Percentiles rank a stretch among this genome's conserved stretches.
phyloP scores from a whole-genome alignment of 2,113 vertebrate genomes.

The Cottus gobio region DNA sequence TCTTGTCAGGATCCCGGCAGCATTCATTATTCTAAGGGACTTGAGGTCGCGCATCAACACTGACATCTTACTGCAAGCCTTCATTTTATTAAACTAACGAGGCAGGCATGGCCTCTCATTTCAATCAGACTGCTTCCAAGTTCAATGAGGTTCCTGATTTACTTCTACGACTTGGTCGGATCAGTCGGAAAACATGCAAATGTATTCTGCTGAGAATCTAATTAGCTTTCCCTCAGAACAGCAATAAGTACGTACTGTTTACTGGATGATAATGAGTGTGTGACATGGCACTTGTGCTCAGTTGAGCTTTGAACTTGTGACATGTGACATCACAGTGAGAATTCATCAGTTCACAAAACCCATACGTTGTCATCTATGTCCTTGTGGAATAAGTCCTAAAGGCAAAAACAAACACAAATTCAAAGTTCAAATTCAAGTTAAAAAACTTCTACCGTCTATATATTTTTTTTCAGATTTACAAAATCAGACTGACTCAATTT shows the following conservation, averaged over 20 bases:
- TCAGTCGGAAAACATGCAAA: not conserved
- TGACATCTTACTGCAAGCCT: conserved; percentile 13
- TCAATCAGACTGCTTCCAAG: conserved; percentile 12
- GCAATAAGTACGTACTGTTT: not conserved
- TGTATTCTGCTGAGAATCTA: conserved; percentile 12
- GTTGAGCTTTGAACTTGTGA: not conserved
- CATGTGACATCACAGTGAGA: not conserved
- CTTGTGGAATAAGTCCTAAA: not conserved
- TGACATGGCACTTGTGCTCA: not conserved
- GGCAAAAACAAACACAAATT: not conserved
- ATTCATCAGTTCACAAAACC: not conserved
- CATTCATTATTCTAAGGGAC: conserved; percentile 5
- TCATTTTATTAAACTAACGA: conserved; percentile 31
- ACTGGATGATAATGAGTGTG: not conserved
- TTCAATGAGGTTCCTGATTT: conserved; percentile 11
- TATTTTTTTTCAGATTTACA: not conserved
- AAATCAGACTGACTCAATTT: conserved; percentile 16
- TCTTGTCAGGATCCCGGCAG: conserved; percentile 39
- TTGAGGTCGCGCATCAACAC: conserved; percentile 17
- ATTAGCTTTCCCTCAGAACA: conserved; percentile 2
- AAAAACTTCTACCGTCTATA: too few species aligned
- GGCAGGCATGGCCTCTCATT: conserved; percentile 32
- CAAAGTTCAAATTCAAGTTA: too few species aligned
- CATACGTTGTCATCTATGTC: not conserved
- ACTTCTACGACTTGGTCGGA: not conserved